Evolutionary conservation across 1,140 invertebrate species (phyloP).

Genomic region (Pseudomyrmex dendroicus): DNA sequence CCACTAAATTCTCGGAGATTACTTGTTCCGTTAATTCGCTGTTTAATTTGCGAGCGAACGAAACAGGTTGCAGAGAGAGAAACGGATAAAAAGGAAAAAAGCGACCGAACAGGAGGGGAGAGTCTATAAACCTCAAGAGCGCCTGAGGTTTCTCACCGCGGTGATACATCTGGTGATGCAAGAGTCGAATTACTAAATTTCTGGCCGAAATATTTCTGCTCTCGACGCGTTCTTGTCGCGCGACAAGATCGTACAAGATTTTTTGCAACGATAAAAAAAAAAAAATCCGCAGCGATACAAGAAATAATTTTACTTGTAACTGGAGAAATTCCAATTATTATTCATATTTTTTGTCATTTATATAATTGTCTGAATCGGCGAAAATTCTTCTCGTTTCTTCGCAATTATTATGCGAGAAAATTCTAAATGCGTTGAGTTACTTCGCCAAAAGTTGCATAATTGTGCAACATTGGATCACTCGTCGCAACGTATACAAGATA

Average conservation of each 20-base stretch:
- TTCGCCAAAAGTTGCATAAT: constrained; percentile 35
- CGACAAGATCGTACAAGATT: background rate
- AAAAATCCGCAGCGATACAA: background rate
- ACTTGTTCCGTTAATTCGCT: constrained; percentile 61
- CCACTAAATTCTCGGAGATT: constrained; percentile 24
- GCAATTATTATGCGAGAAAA: background rate
- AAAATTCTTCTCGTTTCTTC: background rate
- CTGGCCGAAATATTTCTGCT: constrained; percentile 21
- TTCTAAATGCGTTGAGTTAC: background rate
- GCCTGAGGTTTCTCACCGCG: constrained; percentile 7
- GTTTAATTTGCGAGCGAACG: constrained; percentile 24
- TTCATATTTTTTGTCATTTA: background rate
- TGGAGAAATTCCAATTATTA: background rate
- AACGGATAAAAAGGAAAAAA: background rate
- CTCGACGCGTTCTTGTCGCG: constrained; percentile 32
- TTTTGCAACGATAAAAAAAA: background rate
- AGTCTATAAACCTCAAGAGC: constrained; percentile 53
- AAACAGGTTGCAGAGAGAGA: constrained; percentile 20
- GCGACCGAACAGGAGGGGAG: too few relatives aligned
- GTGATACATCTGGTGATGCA: constrained; percentile 41
- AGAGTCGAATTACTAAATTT: constrained; percentile 42
- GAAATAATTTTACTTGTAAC: background rate
- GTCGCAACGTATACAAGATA: background rate
- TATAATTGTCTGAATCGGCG: background rate
- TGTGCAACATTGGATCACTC: background rate